Evolutionary conservation across 2,888 invertebrate species (phyloP), one percentile per base, ranked within the genome.

Genomic region (Synanthedon tipuliformis): DNA sequence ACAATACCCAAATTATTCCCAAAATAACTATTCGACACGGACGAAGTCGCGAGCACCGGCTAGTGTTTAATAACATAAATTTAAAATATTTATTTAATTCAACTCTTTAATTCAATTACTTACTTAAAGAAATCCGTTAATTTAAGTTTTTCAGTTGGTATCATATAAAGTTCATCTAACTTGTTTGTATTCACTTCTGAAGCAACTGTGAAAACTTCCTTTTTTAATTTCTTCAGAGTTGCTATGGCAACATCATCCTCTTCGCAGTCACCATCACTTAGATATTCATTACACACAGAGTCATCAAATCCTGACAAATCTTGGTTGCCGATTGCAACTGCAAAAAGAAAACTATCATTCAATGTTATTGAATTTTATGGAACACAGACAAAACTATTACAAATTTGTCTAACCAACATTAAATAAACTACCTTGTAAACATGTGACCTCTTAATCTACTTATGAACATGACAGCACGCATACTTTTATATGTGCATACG

Each of bases 61-160:
- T n/a, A n/a, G n/a, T n/a, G n/a, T n/a, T n/a, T n/a, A n/a, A n/a
- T n/a, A n/a, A n/a, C n/a, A n/a, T n/a, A 34, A 34, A 34, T 34
- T 34, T 2, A 8, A 8, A 34, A 3, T 10, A 34, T 34, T 34
- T 23, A 49, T 18, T 23, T 8, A 23, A 16, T 16, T 10, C 13
- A 18, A 49, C 10, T 49, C 16, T 13, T 49, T 4, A 1, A 18
- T 10, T n/a, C n/a, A 18, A 16, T 5, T 49, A 60, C 62, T 58
- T 41, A 64, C 64, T 66, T 68, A 15, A 73, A 73, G 68, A 81
- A 76, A 66, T 86, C 85, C 59, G 76, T 82, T 5, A 80, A 73
- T 71, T 80, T 54, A 80, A 72, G 59, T 78, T 34, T 8, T 34
- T 34, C 34, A 34, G 10, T 71, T 7, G 71, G 57, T 56, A 73